Base-by-base conservation (phyloP, 2,113 vertebrate species). In the Leuciscus idus region DNA sequence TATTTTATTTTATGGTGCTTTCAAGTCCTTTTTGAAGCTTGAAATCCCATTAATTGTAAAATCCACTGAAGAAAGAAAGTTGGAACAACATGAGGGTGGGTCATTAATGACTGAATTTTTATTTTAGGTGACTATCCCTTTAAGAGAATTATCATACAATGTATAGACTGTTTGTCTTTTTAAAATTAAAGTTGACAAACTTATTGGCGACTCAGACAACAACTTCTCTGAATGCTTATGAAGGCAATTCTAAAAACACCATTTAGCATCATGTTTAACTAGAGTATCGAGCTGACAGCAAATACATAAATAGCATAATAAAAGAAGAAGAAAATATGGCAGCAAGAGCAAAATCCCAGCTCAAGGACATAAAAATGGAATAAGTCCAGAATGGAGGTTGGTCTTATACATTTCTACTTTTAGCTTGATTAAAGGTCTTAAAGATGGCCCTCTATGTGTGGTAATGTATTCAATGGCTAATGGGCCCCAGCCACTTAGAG, bases 341-440 rank as follows among this genome's bases (percentile, higher is more conserved):
- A 75, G 23, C 43, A 30, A 52, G 73, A 52, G 8, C 73, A 76
- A 9, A 77, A 21, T 52, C 28, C 59, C 52, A 15, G 36, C 33
- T 81, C 36, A 81, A 66, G 43, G 61, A 48, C 13, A 5, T 66
- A 28, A 21, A 80, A 28, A 36, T 80, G 30, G 19, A 61, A 15
- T n/a, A 46, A 15, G 26, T 66, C 79, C 43, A 30, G 36, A 62
- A 26, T n/a, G 33, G 36, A 43, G 28, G 76, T 78, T 43, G 33
- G 8, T 62, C 36, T 80, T 80, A 17, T 43, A 39, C 39, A 66
- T 46, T 43, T 48, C 36, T 81, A 50, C 79, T 66, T 81, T 81
- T 81, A 81, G 78, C 79, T 66, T 81, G 79, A 81, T 81, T 81
- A 81, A 81, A 81, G 79, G 79, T 66, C 79, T 81, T 81, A 81